phyloP scores from a whole-genome alignment of 2,113 vertebrate species.

The Solea senegalensis region DNA sequence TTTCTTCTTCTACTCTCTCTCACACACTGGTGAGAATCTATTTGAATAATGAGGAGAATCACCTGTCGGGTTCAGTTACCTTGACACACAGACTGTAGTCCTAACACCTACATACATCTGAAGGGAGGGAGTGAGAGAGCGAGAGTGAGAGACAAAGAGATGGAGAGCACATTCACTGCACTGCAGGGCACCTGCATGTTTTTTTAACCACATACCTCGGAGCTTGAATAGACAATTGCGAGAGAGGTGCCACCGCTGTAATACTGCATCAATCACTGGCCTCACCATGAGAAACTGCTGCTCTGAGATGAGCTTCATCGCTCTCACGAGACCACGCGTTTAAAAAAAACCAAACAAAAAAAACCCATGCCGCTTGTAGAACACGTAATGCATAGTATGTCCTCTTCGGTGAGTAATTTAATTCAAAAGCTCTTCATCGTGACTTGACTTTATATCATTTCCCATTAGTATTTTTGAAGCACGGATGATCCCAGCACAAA shows the following conservation, averaged over 20 bases:
- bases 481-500: conserved; percentile 1
- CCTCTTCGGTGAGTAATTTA: not conserved
- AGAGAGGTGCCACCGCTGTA: conserved; percentile 39
- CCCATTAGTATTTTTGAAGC: conserved; percentile 1
- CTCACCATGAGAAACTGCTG: conserved; percentile 31
- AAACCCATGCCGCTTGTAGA: conserved; percentile 24
- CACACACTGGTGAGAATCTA: conserved; percentile 52
- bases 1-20: conserved; percentile 36
- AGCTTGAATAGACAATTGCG: conserved; percentile 65
- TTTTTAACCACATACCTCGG: conserved; percentile 58
- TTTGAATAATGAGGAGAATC: conserved; percentile 78
- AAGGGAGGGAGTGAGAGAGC: conserved; percentile 25
- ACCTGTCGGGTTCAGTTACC: conserved; percentile 71
- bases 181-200: conserved; percentile 63
- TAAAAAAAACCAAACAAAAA: not conserved
- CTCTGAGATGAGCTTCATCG: conserved; percentile 33
- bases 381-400: not conserved
- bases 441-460: not conserved
- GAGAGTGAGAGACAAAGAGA: conserved; percentile 2
- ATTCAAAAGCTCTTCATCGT: conserved; percentile 18
- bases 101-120: conserved; percentile 65
- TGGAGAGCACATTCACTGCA: conserved; percentile 44
- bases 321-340: not conserved
- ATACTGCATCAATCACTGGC: conserved; percentile 56
- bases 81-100: conserved; percentile 59